A percentile compares a stretch with the other conserved stretches of the same genome.
These are phyloP conservation scores for Rhinichthys klamathensis DNA, from an alignment of 2,113 vertebrate species.

Conservation along the genomic window DNA sequence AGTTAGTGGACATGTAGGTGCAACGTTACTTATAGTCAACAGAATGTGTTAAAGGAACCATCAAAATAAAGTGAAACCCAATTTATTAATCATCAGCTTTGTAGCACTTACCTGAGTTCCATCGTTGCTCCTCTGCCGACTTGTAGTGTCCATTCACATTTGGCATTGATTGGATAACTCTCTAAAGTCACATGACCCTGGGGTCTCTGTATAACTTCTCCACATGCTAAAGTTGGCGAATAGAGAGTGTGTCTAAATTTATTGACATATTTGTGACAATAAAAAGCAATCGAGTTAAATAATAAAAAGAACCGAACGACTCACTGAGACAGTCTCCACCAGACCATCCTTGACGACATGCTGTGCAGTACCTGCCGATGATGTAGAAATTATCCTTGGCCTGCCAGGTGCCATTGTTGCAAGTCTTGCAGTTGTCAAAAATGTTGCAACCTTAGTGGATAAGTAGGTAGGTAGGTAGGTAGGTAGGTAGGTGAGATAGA, in stretches of 20 bases:
- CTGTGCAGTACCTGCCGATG: conserved; percentile 85
- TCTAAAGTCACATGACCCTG: conserved; percentile 87
- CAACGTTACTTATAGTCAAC: too few species aligned
- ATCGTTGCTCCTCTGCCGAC: conserved; percentile 77
- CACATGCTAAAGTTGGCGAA: conserved; percentile 76
- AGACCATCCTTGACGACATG: conserved; percentile 90
- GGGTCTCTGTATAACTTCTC: conserved; percentile 79
- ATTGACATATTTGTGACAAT: neutral
- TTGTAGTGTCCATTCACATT: conserved; percentile 87
- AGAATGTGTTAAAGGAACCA: too few species aligned
- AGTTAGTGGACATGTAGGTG: too few species aligned
- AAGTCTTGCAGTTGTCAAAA: conserved; percentile 93
- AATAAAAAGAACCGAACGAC: conserved; percentile 46
- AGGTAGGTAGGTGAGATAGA: too few species aligned
- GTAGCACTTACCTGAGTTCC: conserved; percentile 79
- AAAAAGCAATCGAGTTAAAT: neutral
- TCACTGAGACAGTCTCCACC: conserved; percentile 93
- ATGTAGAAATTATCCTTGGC: conserved; percentile 89
- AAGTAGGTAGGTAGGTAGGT: too few species aligned
- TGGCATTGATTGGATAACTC: conserved; percentile 86
- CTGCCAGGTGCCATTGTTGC: conserved; percentile 90
- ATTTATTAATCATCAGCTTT: neutral
- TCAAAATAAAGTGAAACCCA: too few species aligned
- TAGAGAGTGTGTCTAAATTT: neutral
- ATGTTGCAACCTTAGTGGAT: conserved; percentile 77